Conservation (phyloP, 2,888 invertebrate species). For the Fissipunctia ypsillon region DNA sequence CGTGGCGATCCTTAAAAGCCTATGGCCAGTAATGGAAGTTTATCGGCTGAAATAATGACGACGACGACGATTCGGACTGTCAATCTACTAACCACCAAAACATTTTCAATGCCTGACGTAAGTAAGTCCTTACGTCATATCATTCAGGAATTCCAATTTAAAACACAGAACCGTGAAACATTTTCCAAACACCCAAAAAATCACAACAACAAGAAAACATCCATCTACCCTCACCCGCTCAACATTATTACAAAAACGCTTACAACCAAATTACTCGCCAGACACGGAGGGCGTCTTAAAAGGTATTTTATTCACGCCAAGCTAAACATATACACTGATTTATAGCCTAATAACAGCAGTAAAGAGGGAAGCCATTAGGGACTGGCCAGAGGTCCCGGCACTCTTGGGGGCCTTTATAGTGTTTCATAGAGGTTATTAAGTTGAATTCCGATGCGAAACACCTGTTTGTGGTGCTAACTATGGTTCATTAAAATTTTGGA, state of each 20-base stretch:
- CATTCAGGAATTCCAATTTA: not conserved
- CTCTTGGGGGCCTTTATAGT: constrained; percentile 71
- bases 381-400: constrained; percentile 68
- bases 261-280: constrained; percentile 62
- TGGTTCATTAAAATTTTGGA: constrained; percentile 58
- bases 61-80: not conserved
- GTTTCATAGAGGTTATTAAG: constrained; percentile 71
- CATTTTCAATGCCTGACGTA: not conserved
- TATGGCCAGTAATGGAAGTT: not conserved
- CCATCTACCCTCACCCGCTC: constrained; percentile 30
- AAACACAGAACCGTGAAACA: not conserved
- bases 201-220: constrained; percentile 16
- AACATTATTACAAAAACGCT: constrained; percentile 63
- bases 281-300: constrained; percentile 60
- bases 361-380: constrained; percentile 72
- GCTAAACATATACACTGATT: constrained; percentile 75
- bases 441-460: constrained; percentile 66
- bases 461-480: constrained; percentile 58
- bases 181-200: constrained; percentile 1
- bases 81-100: not conserved
- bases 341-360: constrained; percentile 76
- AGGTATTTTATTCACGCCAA: constrained; percentile 67
- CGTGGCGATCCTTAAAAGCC: too few species aligned
- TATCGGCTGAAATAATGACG: not conserved
- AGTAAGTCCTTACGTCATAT: not conserved